Conservation (phyloP, 2,797 vertebrate genomes). For the Rhabdomys pumilio region DNA sequence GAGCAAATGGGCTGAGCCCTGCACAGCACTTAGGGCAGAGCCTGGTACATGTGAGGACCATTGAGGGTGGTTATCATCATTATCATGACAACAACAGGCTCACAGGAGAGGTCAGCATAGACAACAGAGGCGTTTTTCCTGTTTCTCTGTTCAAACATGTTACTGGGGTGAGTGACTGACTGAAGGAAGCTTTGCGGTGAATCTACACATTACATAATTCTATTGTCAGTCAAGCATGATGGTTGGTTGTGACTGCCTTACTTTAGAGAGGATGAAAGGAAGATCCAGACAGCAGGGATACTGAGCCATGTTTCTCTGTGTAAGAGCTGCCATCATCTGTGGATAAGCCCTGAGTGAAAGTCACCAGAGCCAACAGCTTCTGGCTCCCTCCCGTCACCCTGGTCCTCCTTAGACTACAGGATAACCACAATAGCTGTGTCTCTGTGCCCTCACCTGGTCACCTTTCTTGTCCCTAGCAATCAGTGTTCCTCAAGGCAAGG, state of each 20-base stretch:
- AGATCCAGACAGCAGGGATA: background rate
- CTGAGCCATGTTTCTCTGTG: background rate
- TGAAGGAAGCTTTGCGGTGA: background rate
- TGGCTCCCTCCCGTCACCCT: too few species aligned
- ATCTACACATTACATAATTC: background rate
- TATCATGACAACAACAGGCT: background rate
- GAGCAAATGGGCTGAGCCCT: background rate
- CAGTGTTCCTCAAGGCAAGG: background rate
- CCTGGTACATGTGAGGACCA: background rate
- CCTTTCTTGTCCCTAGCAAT: background rate
- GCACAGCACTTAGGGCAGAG: background rate
- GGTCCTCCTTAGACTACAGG: background rate
- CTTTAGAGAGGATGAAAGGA: slow-evolving; percentile 10
- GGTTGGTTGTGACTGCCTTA: background rate
- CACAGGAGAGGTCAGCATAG: background rate
- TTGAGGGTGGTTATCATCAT: background rate
- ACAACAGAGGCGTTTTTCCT: background rate
- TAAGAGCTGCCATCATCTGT: background rate
- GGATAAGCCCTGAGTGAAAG: background rate
- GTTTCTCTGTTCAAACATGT: background rate
- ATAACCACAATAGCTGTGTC: background rate
- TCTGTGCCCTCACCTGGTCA: background rate
- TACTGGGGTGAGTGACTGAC: background rate
- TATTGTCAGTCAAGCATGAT: background rate
- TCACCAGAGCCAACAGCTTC: background rate